These are phyloP conservation scores for Portunus trituberculatus DNA, from an alignment of 1,140 invertebrate species.

Conservation along the genomic window DNA sequence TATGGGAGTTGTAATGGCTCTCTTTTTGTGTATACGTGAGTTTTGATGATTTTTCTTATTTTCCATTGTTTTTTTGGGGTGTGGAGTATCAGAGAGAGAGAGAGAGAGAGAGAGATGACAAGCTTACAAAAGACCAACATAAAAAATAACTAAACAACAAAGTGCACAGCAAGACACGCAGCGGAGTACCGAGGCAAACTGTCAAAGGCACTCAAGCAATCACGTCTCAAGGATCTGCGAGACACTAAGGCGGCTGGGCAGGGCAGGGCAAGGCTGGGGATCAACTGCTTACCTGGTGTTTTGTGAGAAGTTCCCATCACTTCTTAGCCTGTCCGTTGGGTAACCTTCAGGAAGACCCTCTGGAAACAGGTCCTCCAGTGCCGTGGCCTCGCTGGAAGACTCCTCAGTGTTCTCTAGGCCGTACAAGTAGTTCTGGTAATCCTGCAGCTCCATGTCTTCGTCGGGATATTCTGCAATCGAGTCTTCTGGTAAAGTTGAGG, in stretches of 20 bases:
- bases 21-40: no score
- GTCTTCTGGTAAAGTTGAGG: background rate
- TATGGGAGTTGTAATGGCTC: no score
- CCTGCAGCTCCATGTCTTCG: slow-evolving; percentile 8
- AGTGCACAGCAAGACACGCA: background rate
- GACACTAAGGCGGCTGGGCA: background rate
- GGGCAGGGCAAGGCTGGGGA: background rate
- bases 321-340: slow-evolving; percentile 50
- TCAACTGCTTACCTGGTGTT: slow-evolving; percentile 38
- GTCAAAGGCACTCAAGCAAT: no score
- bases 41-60: no score
- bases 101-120: background rate
- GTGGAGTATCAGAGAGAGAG: background rate
- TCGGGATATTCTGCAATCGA: background rate
- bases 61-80: no score
- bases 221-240: background rate
- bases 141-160: background rate
- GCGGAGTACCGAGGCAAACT: no score
- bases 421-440: slow-evolving; percentile 44
- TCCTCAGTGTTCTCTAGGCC: slow-evolving; percentile 42
- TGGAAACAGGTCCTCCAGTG: slow-evolving; percentile 32
- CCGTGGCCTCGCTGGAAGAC: background rate
- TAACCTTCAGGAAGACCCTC: slow-evolving; percentile 60
- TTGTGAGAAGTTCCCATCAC: background rate
- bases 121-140: background rate